A percentile compares a stretch with the other conserved stretches of the same genome.
Conservation (phyloP, 1,140 invertebrate species). For the Diploscapter pachys region DNA sequence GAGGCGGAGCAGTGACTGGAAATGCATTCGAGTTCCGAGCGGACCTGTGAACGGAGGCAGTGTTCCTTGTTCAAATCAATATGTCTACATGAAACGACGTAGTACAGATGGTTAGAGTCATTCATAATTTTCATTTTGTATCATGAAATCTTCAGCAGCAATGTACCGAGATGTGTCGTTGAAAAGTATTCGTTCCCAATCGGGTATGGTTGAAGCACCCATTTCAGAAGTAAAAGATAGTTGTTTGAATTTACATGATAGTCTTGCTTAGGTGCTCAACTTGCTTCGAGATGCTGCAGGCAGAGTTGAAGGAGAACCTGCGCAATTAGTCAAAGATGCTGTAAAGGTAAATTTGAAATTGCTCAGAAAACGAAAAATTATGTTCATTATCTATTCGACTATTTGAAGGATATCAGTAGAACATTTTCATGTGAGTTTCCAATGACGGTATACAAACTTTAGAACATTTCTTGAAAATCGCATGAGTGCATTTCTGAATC, state of each 20-base stretch:
- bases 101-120: conserved; percentile 56
- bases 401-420: not conserved
- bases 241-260: not conserved
- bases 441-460: not conserved
- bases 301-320: conserved; percentile 27
- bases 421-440: not conserved
- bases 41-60: conserved; percentile 41
- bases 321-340: conserved; percentile 23
- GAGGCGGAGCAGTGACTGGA: conserved; percentile 54
- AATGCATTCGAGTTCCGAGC: conserved; percentile 57
- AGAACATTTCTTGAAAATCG: too few species aligned
- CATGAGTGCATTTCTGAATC: too few species aligned
- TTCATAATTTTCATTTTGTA: not conserved
- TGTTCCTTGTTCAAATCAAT: conserved; percentile 46
- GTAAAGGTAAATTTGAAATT: conserved; percentile 20
- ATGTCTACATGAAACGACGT: conserved; percentile 57
- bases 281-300: conserved; percentile 33
- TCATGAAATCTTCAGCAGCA: conserved; percentile 13
- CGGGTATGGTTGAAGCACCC: conserved; percentile 31
- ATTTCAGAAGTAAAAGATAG: conserved; percentile 34
- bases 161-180: conserved; percentile 38
- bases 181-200: conserved; percentile 31
- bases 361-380: not conserved
- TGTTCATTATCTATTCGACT: not conserved
- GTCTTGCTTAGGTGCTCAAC: conserved; percentile 22